Conservation (phyloP, 1,140 invertebrate genomes). For the Leucophenga varia region DNA sequence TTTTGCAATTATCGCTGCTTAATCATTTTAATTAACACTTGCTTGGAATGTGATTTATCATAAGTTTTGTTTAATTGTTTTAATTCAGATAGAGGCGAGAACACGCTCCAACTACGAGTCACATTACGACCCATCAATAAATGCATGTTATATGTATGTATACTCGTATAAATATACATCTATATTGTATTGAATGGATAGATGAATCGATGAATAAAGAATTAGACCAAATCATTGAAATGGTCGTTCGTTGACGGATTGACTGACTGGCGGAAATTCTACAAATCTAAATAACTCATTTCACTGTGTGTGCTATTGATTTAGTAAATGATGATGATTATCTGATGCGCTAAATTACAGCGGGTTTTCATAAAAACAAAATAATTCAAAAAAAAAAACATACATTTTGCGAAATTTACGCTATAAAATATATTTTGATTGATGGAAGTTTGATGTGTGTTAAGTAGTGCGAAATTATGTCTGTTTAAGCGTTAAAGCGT, state of each 20-base stretch:
- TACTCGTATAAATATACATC: conserved; percentile 10
- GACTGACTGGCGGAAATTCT: too few relatives aligned
- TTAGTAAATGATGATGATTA: too few relatives aligned
- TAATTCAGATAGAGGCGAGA: too few relatives aligned
- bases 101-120: too few relatives aligned
- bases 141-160: conserved; percentile 10
- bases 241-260: too few relatives aligned
- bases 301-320: too few relatives aligned
- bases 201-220: background rate
- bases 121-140: conserved; percentile 8
- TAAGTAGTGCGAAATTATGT: conserved; percentile 11
- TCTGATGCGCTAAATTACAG: background rate
- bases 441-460: conserved; percentile 38
- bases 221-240: background rate
- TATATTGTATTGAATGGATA: conserved; percentile 9
- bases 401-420: background rate
- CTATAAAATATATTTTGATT: conserved; percentile 31
- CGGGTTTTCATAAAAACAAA: background rate
- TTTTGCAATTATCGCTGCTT: conserved; percentile 43
- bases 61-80: conserved; percentile 17
- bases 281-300: too few relatives aligned
- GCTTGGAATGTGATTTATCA: conserved; percentile 42
- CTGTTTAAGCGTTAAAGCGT: conserved; percentile 6
- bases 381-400: background rate
- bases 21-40: conserved; percentile 53